Evolutionary conservation across 2,797 vertebrate species (phyloP).

Genomic region (Lophius americanus): DNA sequence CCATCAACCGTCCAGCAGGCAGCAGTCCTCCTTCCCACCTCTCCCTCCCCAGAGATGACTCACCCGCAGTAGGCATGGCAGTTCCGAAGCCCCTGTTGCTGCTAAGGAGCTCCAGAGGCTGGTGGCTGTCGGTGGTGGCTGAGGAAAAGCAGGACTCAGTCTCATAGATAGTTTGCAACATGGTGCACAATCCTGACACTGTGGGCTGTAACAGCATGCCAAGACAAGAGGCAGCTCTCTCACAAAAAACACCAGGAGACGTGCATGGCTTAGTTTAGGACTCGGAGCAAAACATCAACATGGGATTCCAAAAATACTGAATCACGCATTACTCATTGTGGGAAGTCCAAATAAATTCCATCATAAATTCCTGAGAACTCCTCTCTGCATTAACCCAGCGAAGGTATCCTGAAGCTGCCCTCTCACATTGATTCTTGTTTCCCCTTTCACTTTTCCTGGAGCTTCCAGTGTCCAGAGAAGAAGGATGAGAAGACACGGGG

Average conservation of each 20-base stretch:
- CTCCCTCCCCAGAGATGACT: slow-evolving; percentile 74
- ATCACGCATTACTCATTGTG: slow-evolving; percentile 7
- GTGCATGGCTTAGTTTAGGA: slow-evolving; percentile 34
- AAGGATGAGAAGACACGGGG: no score
- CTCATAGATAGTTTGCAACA: slow-evolving; percentile 96
- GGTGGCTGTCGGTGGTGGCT: slow-evolving; percentile 85
- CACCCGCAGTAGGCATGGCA: slow-evolving; percentile 87
- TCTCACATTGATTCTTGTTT: slow-evolving; percentile 10
- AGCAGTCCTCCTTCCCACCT: slow-evolving; percentile 2
- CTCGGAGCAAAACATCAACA: not conserved
- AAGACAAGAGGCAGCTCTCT: slow-evolving; percentile 59
- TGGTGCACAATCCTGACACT: slow-evolving; percentile 88
- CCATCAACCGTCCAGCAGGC: not conserved
- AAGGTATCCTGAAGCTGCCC: slow-evolving; percentile 5
- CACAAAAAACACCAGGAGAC: slow-evolving; percentile 3
- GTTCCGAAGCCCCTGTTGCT: slow-evolving; percentile 79
- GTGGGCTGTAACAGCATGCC: slow-evolving; percentile 93
- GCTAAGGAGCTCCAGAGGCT: slow-evolving; percentile 88
- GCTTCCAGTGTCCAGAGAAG: slow-evolving; percentile 1
- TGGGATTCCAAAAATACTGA: slow-evolving; percentile 9
- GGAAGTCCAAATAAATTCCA: not conserved
- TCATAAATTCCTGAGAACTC: slow-evolving; percentile 6
- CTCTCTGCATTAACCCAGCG: slow-evolving; percentile 30
- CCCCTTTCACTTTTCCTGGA: not conserved
- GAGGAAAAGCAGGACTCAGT: slow-evolving; percentile 92